Evolutionary conservation across 2,888 invertebrate species (phyloP), one percentile per base, ranked within the genome.

Genomic region (Acrocyrtus sp.): DNA sequence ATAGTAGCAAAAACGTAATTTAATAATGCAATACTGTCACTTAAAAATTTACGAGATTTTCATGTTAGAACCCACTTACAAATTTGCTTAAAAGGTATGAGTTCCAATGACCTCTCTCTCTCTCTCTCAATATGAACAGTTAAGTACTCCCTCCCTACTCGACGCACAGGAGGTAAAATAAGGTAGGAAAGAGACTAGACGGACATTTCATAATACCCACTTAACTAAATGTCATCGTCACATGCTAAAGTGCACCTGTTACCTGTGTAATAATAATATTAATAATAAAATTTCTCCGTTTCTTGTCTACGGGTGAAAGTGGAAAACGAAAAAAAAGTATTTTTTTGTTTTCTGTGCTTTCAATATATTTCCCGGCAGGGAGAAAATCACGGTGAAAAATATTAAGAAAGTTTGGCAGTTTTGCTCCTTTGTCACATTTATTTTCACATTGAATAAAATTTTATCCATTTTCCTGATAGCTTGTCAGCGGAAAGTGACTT

Each of bases 211-310:
- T 6, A 47, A 21, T 39, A 17, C 24, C 47, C 24, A 60, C 17
- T 17, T 54, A 19, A 12, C 34, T 34, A 56, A 61, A 62, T 69
- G 69, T 62, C 56, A 69, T 60, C 22, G 22, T 68, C 53, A 53
- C 58, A 53, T 53, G 53, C 41, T 68, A 61, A 69, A 61, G 15
- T 29, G 56, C 69, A 69, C 61, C 69, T 69, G 69, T 61, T 62
- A 62, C 69, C 60, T 51, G n/a, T 21, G 12, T 29, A 2, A 50
- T 50, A 50, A 50, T 45, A 45, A 50, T 50, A 50, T 21, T 45
- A 45, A 17, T 50, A 10, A 50, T 34, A 34, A 12, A 34, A 34
- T 8, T 34, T 34, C 6, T 5, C 34, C 34, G 6, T n/a, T n/a
- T n/a, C n/a, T n/a, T n/a, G n/a, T n/a, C n/a, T n/a, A n/a, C n/a